Evolutionary conservation across 1,140 invertebrate genomes (phyloP).

Genomic region (Drosophila kikkawai): DNA sequence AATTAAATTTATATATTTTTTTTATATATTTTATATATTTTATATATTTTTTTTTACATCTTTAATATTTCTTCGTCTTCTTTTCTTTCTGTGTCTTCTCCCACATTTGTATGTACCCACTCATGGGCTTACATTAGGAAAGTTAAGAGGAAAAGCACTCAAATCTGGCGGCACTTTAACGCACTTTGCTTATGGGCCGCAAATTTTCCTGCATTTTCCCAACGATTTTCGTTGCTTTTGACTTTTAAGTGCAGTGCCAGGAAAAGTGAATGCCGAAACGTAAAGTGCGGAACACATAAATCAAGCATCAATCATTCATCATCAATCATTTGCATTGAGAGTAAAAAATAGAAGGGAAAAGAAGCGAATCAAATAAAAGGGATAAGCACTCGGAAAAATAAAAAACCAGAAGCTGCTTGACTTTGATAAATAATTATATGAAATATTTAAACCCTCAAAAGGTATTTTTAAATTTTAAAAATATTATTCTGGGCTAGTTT

Average conservation of each 20-base stretch:
- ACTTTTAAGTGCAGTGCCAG: constrained; percentile 33
- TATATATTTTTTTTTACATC: no score
- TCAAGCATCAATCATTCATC: constrained; percentile 78
- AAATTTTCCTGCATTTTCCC: constrained; percentile 51
- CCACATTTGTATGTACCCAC: neutral
- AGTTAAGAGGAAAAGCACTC: constrained; percentile 19
- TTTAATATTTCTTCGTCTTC: no score
- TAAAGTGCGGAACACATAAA: constrained; percentile 52
- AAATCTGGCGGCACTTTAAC: constrained; percentile 65
- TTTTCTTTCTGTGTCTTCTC: neutral
- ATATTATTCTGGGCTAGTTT: no score
- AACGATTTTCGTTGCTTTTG: constrained; percentile 19
- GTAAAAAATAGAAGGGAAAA: neutral
- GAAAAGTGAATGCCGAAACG: constrained; percentile 22
- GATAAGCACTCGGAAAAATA: neutral
- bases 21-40: no score
- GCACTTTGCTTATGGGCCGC: constrained; percentile 45
- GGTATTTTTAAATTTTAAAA: neutral
- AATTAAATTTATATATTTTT: no score
- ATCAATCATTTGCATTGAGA: constrained; percentile 64
- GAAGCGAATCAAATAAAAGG: neutral
- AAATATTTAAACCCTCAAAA: neutral
- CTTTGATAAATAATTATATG: neutral
- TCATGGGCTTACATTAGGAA: neutral
- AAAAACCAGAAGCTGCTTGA: neutral